phyloP scores from a whole-genome alignment of 2,888 invertebrate genomes.

The Chrysopilus asiliformis region DNA sequence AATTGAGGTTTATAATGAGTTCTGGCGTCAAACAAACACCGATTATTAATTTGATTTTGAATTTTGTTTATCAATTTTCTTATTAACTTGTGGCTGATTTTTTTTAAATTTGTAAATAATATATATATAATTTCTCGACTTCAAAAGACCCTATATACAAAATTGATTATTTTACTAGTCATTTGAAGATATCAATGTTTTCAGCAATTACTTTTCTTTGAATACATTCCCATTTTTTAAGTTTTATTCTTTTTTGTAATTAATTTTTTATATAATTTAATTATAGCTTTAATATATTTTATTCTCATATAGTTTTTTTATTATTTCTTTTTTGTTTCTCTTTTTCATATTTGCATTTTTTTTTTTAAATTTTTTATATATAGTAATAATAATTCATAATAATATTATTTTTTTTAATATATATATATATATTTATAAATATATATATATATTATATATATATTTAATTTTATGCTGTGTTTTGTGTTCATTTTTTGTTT shows the following conservation, averaged over 20 bases:
- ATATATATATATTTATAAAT: not conserved
- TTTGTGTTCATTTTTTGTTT: conserved; percentile 6
- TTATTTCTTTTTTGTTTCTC: not conserved
- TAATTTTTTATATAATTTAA: conserved; percentile 9
- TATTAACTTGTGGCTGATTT: no score
- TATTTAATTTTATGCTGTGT: no score
- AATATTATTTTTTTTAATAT: not conserved
- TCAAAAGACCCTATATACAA: no score
- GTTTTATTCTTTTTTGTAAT: conserved; percentile 9
- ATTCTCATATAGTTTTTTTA: not conserved
- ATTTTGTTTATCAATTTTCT: no score
- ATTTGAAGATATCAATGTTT: no score
- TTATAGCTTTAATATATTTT: conserved; percentile 7
- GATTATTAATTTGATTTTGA: no score
- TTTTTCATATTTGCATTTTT: not conserved
- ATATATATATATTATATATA: not conserved
- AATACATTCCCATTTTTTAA: conserved; percentile 14
- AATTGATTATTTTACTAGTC: no score
- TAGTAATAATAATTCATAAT: not conserved
- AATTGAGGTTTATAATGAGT: no score
- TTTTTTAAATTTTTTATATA: not conserved
- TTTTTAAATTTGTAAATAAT: no score
- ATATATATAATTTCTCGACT: no score
- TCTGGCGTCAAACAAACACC: no score
- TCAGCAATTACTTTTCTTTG: no score